Base-by-base conservation (phyloP, 2,113 vertebrate species). In the Hiodon tergisus region DNA sequence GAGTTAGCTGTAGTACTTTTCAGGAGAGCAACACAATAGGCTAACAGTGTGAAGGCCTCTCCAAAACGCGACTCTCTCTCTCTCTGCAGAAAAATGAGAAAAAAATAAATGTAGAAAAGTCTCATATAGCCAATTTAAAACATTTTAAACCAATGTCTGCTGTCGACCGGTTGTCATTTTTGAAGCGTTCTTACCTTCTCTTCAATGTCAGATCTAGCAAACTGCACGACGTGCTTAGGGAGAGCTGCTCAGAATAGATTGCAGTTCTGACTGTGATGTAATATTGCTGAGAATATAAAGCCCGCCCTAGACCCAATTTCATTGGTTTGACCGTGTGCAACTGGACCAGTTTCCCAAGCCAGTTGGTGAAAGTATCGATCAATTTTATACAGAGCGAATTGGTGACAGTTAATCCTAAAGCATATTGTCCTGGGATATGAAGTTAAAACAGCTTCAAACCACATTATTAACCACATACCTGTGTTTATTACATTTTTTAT, bases 201-300 rank as follows among this genome's bases (percentile, higher is more conserved):
- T 69, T 80, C 79, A 80, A n/a, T 73, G 31, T 78, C 73, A 81
- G 84, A 73, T 68, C 73, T 75, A 53, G 67, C 13, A 57, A 71
- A 47, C 51, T 53, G 69, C 52, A 67, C 63, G 63, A 69, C 57
- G 72, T 69, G 69, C 72, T 75, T 53, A 70, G 69, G 80, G 78
- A 79, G 81, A 80, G 77, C 77, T 83, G 73, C 75, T 77, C 73
- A 46, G 62, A 75, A 46, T 50, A 75, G 82, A 89, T 87, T 86
- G 88, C 89, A 86, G 86, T 84, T 83, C 14, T n/a, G 47, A 4
- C 46, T 16, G 65, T 79, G 85, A 78, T 79, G 83, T 83, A 81
- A 80, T 81, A 60, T 11, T 75, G 47, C 55, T 60, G 3, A 63
- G 74, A 75, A 70, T n/a, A 16, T 61, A 59, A 53, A 17, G 3